These are phyloP conservation scores for Nowickia ferox DNA, from an alignment of 2,888 invertebrate species.

Conservation along the genomic window DNA sequence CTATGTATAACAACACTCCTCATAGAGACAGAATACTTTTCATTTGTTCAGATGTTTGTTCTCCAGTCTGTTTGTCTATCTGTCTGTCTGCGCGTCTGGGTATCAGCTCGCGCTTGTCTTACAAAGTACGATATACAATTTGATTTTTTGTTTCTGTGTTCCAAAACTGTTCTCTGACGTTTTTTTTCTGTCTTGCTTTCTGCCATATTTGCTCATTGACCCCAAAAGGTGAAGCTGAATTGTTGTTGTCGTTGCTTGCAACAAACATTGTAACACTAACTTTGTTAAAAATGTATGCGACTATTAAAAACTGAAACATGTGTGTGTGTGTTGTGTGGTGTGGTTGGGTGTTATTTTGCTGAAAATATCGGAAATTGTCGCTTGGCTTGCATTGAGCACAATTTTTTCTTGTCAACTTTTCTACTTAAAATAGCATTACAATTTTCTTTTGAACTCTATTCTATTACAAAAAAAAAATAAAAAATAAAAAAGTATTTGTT, in stretches of 20 bases:
- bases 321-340: constrained; percentile 2
- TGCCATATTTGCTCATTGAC: constrained; percentile 72
- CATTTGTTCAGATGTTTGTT: constrained; percentile 40
- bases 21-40: constrained; percentile 22
- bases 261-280: constrained; percentile 51
- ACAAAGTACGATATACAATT: constrained; percentile 22
- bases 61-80: constrained; percentile 41
- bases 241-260: constrained; percentile 64
- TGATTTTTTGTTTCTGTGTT: constrained; percentile 21
- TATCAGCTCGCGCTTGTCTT: constrained; percentile 39
- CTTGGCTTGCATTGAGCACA: constrained; percentile 21
- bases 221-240: constrained; percentile 74
- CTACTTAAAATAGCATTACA: constrained; percentile 31
- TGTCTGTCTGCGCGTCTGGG: constrained; percentile 50
- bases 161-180: constrained; percentile 49
- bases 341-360: not conserved
- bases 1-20: constrained; percentile 55
- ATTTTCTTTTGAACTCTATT: constrained; percentile 32
- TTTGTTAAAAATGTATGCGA: constrained; percentile 37
- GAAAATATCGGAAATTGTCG: constrained; percentile 58
- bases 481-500: constrained; percentile 16
- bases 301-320: constrained; percentile 31
- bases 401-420: constrained; percentile 16
- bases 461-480: constrained; percentile 3
- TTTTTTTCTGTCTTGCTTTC: constrained; percentile 39